Evolutionary conservation across 2,797 vertebrate genomes (phyloP).

Genomic region (Enteromius viviparus): DNA sequence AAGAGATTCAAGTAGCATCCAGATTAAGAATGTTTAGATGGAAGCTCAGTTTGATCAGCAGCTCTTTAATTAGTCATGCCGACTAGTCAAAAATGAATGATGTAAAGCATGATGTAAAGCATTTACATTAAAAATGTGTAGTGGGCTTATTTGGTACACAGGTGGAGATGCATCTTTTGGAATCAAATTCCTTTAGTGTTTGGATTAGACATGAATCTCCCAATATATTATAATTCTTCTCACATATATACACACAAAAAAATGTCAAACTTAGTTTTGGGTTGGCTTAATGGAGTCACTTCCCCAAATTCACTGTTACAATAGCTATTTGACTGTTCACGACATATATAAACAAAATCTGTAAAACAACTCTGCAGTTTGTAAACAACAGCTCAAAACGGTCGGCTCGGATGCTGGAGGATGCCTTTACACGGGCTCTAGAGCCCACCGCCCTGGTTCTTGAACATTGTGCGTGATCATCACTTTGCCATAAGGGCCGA

Average conservation of each 20-base stretch:
- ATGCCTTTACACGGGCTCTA: conserved; percentile 35
- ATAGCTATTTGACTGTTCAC: background rate
- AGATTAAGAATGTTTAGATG: background rate
- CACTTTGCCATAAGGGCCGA: conserved; percentile 44
- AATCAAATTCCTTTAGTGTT: background rate
- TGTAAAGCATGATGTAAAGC: background rate
- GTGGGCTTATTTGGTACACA: background rate
- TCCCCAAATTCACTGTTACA: background rate
- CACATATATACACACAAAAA: no score
- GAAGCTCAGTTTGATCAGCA: background rate
- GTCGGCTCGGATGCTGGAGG: conserved; percentile 24
- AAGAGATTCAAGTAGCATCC: background rate
- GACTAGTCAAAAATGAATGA: background rate
- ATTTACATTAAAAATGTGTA: background rate
- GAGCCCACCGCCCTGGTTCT: conserved; percentile 48
- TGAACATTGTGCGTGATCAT: conserved; percentile 56
- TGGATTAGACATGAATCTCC: background rate
- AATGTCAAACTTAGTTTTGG: background rate
- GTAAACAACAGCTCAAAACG: conserved; percentile 22
- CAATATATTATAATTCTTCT: background rate
- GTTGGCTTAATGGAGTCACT: background rate
- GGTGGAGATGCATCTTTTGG: background rate
- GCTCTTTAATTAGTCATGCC: background rate
- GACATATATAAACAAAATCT: conserved; percentile 9
- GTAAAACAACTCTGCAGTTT: background rate